Evolutionary conservation across 2,888 invertebrate species (phyloP), one percentile per base, ranked within the genome.

Genomic region (Tenthredo amoena): DNA sequence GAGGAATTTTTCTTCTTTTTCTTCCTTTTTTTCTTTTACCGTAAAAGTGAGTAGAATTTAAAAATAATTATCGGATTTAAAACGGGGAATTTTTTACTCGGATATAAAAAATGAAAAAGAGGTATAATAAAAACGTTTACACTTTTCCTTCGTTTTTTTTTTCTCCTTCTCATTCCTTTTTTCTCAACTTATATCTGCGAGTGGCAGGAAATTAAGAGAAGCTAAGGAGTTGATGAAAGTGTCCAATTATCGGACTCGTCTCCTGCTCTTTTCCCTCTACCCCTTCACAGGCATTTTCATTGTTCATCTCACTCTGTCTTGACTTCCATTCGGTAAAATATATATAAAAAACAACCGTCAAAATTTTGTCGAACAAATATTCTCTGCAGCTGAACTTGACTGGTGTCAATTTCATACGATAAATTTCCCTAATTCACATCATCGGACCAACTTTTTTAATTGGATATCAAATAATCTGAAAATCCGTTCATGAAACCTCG

Each of bases 181-280:
- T 6, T 31, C 50, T 77, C 55, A 50, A 50, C 6, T 55, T 77
- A 50, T 77, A 21, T 81, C 58, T 81, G 37, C 21, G 40, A 62
- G 62, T 62, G 58, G 40, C 40, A 62, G 81, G 81, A 62, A 81
- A 81, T 62, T 62, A 58, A 81, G 87, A 87, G 86, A 90, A 87
- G 87, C 85, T 68, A 87, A 84, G 84, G 86, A 88, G 86, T 90
- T 88, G 89, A 91, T 90, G 90, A 91, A 90, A 91, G 88, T 89
- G 89, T 88, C 87, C 91, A 90, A 90, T 91, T 90, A 91, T 88
- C 86, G 85, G 87, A 81, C 31, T 81, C 62, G 81, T 81, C 37
- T 81, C 31, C 81, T 10, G 62, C 62, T 58, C 81, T 37, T n/a
- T 40, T 77, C 26, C 21, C 26, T 31, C 40, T 40, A 47, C 47